Evolutionary conservation across 2,888 invertebrate species (phyloP), one percentile per base, ranked within the genome.

Genomic region (Autographa pulchrina): DNA sequence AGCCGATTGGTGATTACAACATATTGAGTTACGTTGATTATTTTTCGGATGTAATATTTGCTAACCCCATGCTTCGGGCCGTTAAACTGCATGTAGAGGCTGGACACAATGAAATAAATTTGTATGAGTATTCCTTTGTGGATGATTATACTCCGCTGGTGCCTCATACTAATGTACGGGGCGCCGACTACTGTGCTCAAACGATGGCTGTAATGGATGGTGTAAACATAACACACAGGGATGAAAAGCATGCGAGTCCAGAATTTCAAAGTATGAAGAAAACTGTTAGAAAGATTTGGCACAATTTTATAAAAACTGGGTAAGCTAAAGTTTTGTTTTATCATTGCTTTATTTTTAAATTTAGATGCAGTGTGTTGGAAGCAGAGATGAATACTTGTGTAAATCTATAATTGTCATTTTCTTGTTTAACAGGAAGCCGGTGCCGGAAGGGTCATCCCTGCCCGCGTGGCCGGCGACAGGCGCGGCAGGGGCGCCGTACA

Each of bases 11-110:
- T 1, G 78, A 85, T 7, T 77, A 86, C 0, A 87, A 79, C 38
- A 72, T 91, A 65, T 73, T 89, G n/a, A 65, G 65, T 3, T 93
- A 83, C 60, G 77, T 92, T 0, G 80, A 92, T 70, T 93, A 83
- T 61, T 90, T 88, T 59, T 79, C 89, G 2, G 95, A 97, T 95
- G 65, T 85, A 0, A 31, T 77, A 16, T 90, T 92, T 67, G 74
- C 77, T 0, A 86, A 86, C 70, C 75, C 89, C 0, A 84, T 83
- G 14, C 60, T 91, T 6, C 74, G 85, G 70, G 81, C 90, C 0
- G 76, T 86, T 0, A 84, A 86, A 14, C 60, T 89, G 11, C 88
- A 90, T 31, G 76, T 82, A 2, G 82, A 88, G 58, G 85, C 86
- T 52, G 90, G 92, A 2, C 85, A 92, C 71, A 69, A 90, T 63